Conservation (phyloP, 2,113 vertebrate genomes). For the Rhodinocichla rosea region DNA sequence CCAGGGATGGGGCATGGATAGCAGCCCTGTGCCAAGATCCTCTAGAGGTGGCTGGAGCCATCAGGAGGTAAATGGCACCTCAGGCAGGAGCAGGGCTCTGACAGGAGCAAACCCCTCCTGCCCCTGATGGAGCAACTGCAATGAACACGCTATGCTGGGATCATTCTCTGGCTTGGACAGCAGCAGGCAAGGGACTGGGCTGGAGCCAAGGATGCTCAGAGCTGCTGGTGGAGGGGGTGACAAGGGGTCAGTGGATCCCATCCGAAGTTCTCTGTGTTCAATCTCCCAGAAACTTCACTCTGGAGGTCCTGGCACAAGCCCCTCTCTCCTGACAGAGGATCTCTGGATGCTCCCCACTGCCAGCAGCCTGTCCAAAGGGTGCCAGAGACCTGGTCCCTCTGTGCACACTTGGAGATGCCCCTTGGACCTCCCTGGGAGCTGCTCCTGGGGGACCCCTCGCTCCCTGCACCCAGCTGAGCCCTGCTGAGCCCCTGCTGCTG, state of each 20-base stretch:
- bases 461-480: not conserved
- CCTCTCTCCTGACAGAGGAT: not conserved
- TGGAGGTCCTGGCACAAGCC: not conserved
- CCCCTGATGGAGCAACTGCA: not conserved
- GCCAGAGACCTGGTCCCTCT: not conserved
- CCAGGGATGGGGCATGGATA: not conserved
- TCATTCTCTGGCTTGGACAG: not conserved
- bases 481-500: not conserved
- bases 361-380: not conserved
- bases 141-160: accelerated
- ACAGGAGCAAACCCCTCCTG: not conserved
- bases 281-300: not conserved
- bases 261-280: not conserved
- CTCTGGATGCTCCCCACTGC: not conserved
- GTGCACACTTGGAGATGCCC: not conserved
- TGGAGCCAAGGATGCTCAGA: not conserved
- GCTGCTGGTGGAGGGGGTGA: not conserved
- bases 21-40: not conserved
- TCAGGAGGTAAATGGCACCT: not conserved
- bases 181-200: not conserved
- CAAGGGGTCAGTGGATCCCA: not conserved
- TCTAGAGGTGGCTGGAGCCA: not conserved
- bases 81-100: not conserved
- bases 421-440: not conserved
- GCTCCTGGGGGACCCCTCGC: not conserved